Conservation (phyloP, 1,140 invertebrate species). For the Mamestra configurata region DNA sequence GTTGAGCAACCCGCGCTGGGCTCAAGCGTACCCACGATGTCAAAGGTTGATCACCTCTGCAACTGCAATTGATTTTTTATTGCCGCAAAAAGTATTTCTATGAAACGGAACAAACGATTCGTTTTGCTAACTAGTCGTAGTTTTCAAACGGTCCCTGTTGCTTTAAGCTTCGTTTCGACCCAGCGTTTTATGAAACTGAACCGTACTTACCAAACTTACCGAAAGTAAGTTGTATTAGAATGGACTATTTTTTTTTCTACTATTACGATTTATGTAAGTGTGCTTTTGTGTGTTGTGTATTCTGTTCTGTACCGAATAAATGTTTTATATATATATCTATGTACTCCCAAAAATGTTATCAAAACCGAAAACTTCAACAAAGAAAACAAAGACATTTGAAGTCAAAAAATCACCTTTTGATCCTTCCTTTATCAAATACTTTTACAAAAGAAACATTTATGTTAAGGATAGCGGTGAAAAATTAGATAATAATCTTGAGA, state of each 20-base stretch:
- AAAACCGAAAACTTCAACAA: constrained; percentile 14
- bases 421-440: constrained; percentile 45
- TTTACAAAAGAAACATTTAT: constrained; percentile 50
- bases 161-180: background rate
- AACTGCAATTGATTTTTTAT: constrained; percentile 55
- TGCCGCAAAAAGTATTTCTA: constrained; percentile 5
- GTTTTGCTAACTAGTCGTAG: background rate
- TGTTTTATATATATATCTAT: no score
- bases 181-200: background rate
- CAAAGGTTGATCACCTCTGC: constrained; percentile 67
- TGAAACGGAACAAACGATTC: background rate
- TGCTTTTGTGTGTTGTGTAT: no score
- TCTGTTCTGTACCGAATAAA: no score
- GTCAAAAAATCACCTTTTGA: constrained; percentile 39
- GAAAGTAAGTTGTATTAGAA: no score
- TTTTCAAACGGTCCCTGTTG: background rate
- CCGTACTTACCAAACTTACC: no score
- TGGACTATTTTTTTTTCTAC: no score
- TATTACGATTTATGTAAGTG: no score
- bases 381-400: constrained; percentile 44
- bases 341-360: constrained; percentile 1
- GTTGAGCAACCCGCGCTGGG: constrained; percentile 57
- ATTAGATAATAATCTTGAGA: constrained; percentile 57
- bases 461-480: constrained; percentile 57
- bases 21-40: constrained; percentile 65